Percentiles rank a stretch among this genome's conserved stretches.
Conservation (phyloP, 92 coral and sea anemone species). For the Virgularia gustaviana region DNA sequence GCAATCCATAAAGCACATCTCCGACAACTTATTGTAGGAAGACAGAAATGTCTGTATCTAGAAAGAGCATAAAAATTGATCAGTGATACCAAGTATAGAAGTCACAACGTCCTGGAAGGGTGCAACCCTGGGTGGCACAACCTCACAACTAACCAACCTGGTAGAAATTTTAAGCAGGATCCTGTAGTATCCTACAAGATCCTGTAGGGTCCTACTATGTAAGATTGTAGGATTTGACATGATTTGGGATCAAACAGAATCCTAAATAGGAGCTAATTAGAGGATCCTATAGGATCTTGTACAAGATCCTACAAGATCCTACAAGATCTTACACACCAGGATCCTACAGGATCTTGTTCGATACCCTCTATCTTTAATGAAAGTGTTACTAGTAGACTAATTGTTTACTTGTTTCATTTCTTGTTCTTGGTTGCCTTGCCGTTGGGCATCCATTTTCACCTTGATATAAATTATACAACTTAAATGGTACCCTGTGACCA, state of each 20-base stretch:
- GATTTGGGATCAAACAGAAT: too few species aligned
- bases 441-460: background rate
- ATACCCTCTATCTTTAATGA: background rate
- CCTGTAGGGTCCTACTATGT: too few species aligned
- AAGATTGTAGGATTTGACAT: too few species aligned
- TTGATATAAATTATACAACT: too few species aligned
- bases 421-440: slow-evolving; percentile 11
- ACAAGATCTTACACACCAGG: too few species aligned
- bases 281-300: too few species aligned
- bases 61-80: background rate
- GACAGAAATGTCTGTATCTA: slow-evolving; percentile 86
- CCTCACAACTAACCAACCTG: background rate
- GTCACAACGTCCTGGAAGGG: background rate
- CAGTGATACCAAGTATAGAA: background rate
- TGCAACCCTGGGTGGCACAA: background rate
- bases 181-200: too few species aligned
- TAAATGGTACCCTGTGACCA: background rate
- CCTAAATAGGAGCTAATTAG: too few species aligned
- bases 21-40: slow-evolving; percentile 89
- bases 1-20: slow-evolving; percentile 85
- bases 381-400: background rate
- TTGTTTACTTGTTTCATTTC: slow-evolving; percentile 26
- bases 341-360: too few species aligned
- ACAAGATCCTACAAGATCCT: too few species aligned
- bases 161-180: too few species aligned